Evolutionary conservation across 2,888 invertebrate genomes (phyloP).

Genomic region (Hyalella azteca): DNA sequence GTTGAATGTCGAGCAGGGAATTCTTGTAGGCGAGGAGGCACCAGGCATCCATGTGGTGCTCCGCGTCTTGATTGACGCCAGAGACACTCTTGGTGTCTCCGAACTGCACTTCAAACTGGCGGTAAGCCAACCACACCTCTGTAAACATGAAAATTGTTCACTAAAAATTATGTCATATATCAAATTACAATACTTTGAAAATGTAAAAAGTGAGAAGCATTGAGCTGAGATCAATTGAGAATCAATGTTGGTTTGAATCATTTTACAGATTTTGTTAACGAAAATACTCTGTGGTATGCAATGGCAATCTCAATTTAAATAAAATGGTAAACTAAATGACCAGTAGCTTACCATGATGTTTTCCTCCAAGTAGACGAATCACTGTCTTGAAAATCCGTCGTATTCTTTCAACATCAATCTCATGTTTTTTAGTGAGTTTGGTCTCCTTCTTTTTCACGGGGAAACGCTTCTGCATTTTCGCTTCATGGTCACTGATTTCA

Average conservation of each 20-base stretch:
- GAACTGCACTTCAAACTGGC: slow-evolving; percentile 15
- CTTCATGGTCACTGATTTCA: background rate
- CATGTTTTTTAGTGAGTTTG: background rate
- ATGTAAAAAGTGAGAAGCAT: no score
- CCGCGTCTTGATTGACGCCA: background rate
- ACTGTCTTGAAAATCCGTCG: background rate
- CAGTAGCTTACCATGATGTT: background rate
- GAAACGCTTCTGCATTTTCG: background rate
- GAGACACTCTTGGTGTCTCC: slow-evolving; percentile 6
- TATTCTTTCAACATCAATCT: background rate
- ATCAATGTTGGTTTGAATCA: no score
- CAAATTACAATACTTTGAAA: no score
- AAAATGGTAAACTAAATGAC: no score
- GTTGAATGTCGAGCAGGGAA: background rate
- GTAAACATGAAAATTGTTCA: no score
- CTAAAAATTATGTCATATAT: no score
- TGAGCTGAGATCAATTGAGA: no score
- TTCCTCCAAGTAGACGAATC: background rate
- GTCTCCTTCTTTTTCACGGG: background rate
- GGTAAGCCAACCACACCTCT: slow-evolving; percentile 33
- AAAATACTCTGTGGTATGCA: no score
- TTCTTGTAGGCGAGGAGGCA: background rate
- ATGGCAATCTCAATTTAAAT: no score
- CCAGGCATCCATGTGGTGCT: slow-evolving; percentile 11
- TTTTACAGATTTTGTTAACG: no score